Evolutionary conservation across 2,797 vertebrate species (phyloP), one percentile per base, ranked within the genome.

Genomic region (Gallinago nigripennis): DNA sequence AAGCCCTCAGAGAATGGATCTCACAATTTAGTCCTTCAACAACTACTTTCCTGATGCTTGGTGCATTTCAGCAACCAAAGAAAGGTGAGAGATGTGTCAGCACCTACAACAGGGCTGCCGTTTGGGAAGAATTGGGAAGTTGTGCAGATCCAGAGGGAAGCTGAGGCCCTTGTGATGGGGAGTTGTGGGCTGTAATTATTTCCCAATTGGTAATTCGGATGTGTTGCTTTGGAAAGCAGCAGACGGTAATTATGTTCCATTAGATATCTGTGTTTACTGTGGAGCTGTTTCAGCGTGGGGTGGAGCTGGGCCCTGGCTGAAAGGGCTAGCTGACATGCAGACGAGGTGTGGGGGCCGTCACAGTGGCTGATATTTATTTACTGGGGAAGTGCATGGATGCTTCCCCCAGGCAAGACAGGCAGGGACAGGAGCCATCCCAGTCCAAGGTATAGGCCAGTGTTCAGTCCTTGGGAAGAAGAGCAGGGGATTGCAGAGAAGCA

Each of bases 111-210:
- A 39, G 50, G 31, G 35, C 43, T 80, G 28, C 45, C 43, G 39
- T 81, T 84, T 30, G 54, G n/a, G 56, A 69, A 68, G 61, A 88
- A 61, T 2, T 0, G 5, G 48, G 77, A 54, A 90, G 82, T 73
- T 58, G 17, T 50, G 54, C 76, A 83, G 66, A 57, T 53, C 11
- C 35, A 45, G 43, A 90, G 63, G 66, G 70, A 94, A 79, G 72
- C 76, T 66, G 37, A 77, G 39, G 66, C 43, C 70, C 86, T 82
- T 8, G 24, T 72, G 60, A 28, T 78, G 84, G 91, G 86, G 75
- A 85, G 58, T 77, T 85, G 75, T 37, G 81, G 65, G 80, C 90
- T 97, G 83, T 90, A 95, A 92, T 94, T 94, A 95, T 93, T 93
- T 95, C 82, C 88, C 92, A 69, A 63, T 72, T 90, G 86, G 88